Base-by-base conservation (phyloP, 2,797 vertebrate genomes). In the Pangasius sanitwongsei region DNA sequence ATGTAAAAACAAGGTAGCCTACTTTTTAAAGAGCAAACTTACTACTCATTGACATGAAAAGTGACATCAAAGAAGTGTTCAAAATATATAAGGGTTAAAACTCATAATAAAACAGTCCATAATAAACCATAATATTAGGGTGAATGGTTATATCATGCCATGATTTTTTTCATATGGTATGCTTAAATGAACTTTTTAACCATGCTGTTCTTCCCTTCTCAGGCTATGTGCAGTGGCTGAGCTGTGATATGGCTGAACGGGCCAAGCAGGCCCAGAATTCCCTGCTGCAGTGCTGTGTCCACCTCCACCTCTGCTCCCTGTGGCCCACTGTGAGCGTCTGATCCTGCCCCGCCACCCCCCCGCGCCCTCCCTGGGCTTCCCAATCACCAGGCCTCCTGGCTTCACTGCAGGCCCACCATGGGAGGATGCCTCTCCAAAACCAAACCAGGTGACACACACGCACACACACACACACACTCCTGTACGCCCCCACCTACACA, bases 371-470 rank as follows among this genome's bases (percentile, higher is more conserved):
- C 89, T 91, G 92, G 93, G 95, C 93, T 88, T 91, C 92, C 94
- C 92, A 92, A 90, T 85, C 70, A 90, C 85, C 82, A 83, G 92
- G 89, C 63, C 92, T 90, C 92, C 92, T 92, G 92, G 92, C 90
- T 89, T 92, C 90, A 92, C 87, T 90, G 92, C 86, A 93, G 92
- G 94, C 94, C 92, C 96, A 93, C 92, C 96, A 98, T 98, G 98
- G 98, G 98, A 93, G 96, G 97, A 96, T 98, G 98, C 93, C 97
- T 98, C 96, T 98, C 98, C 95, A 98, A 98, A 95, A 96, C 97
- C 93, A 98, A 98, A 95, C 96, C 97, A 98, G 98, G 98, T 98
- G 95, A 92, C 90, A 50, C 87, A 72, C 63, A 69, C 70, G 61
- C 41, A 48, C 25, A 75, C 4, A 75, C 72, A 74, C 37, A 67